Evolutionary conservation across 2,113 vertebrate genomes (phyloP).

Genomic region (Cathartes aura): DNA sequence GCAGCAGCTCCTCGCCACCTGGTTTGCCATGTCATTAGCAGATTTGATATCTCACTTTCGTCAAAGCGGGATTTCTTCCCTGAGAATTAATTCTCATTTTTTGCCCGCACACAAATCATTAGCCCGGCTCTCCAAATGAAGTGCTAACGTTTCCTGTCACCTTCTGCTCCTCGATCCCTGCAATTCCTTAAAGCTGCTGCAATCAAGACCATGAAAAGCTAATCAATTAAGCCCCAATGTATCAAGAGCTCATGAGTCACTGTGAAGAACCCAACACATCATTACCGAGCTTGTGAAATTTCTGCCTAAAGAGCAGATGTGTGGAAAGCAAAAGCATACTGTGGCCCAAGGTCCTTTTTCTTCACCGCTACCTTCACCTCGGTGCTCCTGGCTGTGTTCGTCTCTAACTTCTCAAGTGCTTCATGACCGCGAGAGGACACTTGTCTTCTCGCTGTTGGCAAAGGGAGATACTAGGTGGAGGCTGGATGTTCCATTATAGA

Average conservation of each 20-base stretch:
- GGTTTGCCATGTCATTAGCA: slow-evolving; percentile 35
- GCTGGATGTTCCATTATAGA: neutral
- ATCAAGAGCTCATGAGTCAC: slow-evolving; percentile 35
- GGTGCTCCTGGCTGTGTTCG: neutral
- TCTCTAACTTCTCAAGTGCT: neutral
- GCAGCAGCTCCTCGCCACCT: neutral
- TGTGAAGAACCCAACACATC: slow-evolving; percentile 67
- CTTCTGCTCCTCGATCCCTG: slow-evolving; percentile 53
- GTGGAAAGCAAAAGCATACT: neutral
- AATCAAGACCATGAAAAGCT: slow-evolving; percentile 75
- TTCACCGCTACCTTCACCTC: neutral
- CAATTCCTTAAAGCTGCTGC: slow-evolving; percentile 47
- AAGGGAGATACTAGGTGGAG: neutral
- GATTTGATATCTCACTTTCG: slow-evolving; percentile 33
- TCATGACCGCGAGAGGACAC: neutral
- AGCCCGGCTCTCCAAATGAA: slow-evolving; percentile 63
- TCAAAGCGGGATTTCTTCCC: slow-evolving; percentile 25
- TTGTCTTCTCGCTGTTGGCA: neutral
- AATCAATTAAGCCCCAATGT: slow-evolving; percentile 71
- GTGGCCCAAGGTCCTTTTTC: neutral
- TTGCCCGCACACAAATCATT: slow-evolving; percentile 62
- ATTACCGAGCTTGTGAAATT: slow-evolving; percentile 65
- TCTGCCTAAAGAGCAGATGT: slow-evolving; percentile 48
- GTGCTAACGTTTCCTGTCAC: slow-evolving; percentile 74
- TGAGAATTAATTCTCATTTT: slow-evolving; percentile 64